A percentile compares a stretch with the other conserved stretches of the same genome.
phyloP scores from a whole-genome alignment of 2,888 invertebrate species.

The Drosophila eohydei region DNA sequence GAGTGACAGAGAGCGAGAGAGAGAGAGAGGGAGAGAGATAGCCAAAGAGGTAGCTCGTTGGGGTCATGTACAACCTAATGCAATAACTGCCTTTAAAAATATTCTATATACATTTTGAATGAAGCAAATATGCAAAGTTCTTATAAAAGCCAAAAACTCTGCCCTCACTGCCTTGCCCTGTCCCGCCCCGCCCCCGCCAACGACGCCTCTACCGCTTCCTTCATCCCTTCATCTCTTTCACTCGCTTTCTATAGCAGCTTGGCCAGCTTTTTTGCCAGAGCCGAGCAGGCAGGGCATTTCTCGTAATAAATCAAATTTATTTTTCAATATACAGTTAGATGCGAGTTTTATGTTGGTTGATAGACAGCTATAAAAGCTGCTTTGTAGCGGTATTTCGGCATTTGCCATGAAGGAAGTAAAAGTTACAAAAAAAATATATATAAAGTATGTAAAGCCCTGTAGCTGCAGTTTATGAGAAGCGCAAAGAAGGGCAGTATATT shows the following conservation, averaged over 20 bases:
- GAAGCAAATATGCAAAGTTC: conserved; percentile 74
- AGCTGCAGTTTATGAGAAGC: conserved; percentile 14
- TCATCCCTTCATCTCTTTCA: background rate
- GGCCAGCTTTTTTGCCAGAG: conserved; percentile 26
- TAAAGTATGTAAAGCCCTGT: background rate
- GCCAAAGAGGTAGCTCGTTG: conserved; percentile 29
- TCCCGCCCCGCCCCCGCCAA: background rate
- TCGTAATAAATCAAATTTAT: conserved; percentile 66
- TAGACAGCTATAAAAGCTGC: conserved; percentile 22
- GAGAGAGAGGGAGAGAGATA: conserved; percentile 11
- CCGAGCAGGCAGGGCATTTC: conserved; percentile 29
- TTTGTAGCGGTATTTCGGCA: conserved; percentile 26
- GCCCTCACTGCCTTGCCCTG: background rate
- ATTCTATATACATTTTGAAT: conserved; percentile 72
- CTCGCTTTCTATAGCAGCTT: conserved; percentile 15
- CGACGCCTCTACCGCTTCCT: too few relatives aligned
- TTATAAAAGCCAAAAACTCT: conserved; percentile 49
- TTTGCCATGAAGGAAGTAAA: conserved; percentile 7
- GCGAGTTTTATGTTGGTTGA: conserved; percentile 34
- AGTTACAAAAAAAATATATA: conserved; percentile 2
- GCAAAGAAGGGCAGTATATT: background rate
- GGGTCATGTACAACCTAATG: conserved; percentile 68
- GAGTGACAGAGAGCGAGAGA: conserved; percentile 4
- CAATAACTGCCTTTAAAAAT: conserved; percentile 73
- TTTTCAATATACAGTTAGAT: conserved; percentile 60